Evolutionary conservation across 2,797 vertebrate genomes (phyloP), one percentile per base, ranked within the genome.

Genomic region (Pseudomugil tenellus): DNA sequence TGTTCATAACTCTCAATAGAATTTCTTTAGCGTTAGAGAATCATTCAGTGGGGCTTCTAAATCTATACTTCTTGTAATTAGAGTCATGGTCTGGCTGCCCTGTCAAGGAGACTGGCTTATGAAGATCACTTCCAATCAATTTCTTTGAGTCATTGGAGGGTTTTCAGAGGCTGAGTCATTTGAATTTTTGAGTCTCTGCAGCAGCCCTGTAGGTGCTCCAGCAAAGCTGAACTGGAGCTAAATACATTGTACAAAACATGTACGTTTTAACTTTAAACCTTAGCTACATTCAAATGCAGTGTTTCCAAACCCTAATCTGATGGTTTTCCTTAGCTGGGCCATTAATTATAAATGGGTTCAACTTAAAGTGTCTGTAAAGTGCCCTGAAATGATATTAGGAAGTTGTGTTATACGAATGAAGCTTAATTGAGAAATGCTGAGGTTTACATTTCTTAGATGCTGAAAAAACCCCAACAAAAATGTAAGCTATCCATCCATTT

Each of bases 111-210:
- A 69, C 62, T 41, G 58, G 26, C 37, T 68, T 68, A 77, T 72
- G 17, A 58, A 80, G 74, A 80, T 78, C 62, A 81, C 74, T 63
- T 74, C 48, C 46, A 70, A 77, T 83, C 56, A 34, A 13, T 79
- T 55, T 67, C 48, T 76, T 65, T 52, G 39, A 71, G 72, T 57
- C 58, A 54, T 61, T 16, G 1, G 25, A 72, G 52, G 34, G 17
- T 67, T 78, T 77, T 67, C 62, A 63, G 41, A 70, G 68, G 63
- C 63, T 75, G 79, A 70, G 58, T 83, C 66, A 79, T 77, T 80
- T 68, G 29, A 79, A 69, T 79, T 80, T 69, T 77, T 21, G 0
- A 32, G 39, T 57, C 41, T 68, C 48, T 67, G 56, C 67, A 64
- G 53, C 37, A 70, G 58, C 72, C 60, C 63, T 67, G 55, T 76